Evolutionary conservation across 2,797 vertebrate species (phyloP), one percentile per base, ranked within the genome.

Genomic region (Danio kyathit): DNA sequence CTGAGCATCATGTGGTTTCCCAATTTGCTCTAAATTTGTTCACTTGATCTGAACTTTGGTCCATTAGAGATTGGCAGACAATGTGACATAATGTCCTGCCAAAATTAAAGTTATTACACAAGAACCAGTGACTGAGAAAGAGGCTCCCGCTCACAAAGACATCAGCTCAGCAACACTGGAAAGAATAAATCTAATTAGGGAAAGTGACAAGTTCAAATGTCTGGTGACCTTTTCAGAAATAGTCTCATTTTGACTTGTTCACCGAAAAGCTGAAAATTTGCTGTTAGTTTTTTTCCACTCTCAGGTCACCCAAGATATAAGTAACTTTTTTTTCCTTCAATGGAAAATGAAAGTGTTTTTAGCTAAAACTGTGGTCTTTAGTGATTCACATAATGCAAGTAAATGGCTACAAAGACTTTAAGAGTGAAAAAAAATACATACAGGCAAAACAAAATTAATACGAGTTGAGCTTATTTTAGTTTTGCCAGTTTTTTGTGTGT

Each of bases 81-180:
- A 29, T 79, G 72, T 83, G 75, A 79, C 82, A 82, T 65, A 56
- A 79, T 73, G 82, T 85, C 64, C 80, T 85, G 86, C 86, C 83
- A 83, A 83, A 86, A 86, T 76, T 81, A 78, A 72, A 56, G 59
- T 65, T 64, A 74, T 86, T 86, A 61, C 84, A 80, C 75, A 86
- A 85, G 71, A 66, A 61, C 43, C 7, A 46, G 59, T 71, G 46
- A 79, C 59, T 61, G 43, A 29, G 43, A 61, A 40, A 70, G 40
- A 14, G 19, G 11, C 38, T 7, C 44, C 29, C 51, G 48, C 11
- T 63, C 40, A 29, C 7, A 51, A 48, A 74, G 69, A 76, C 75
- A 74, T 69, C 17, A 76, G 57, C 48, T 80, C 79, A 82, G 70
- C 74, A 76, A 65, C 21, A 67, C 19, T 44, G 21, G 43, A 59